Conservation (phyloP, 2,113 vertebrate genomes). For the Crotalus horridus region DNA sequence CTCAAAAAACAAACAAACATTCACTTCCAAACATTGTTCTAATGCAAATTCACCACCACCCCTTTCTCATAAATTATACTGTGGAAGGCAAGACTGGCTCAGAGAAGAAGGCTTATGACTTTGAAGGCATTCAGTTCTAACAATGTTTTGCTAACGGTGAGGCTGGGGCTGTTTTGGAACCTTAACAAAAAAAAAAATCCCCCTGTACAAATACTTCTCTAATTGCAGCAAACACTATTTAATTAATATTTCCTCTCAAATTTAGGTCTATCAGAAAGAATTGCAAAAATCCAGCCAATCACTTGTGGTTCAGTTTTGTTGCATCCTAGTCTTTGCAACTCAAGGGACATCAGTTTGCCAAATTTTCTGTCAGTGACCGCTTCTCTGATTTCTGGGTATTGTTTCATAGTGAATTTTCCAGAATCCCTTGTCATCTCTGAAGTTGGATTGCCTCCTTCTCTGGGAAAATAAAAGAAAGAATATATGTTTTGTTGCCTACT, state of each 20-base stretch:
- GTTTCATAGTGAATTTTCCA: background rate
- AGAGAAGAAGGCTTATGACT: background rate
- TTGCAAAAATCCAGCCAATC: background rate
- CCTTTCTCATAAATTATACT: background rate
- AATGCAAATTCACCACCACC: background rate
- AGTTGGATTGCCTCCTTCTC: background rate
- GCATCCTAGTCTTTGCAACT: background rate
- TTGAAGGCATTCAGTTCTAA: background rate
- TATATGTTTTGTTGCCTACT: background rate
- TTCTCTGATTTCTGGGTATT: background rate
- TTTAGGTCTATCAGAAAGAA: background rate
- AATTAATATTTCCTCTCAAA: background rate
- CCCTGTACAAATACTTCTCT: background rate
- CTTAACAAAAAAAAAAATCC: background rate
- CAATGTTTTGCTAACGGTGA: background rate
- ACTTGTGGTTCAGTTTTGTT: background rate
- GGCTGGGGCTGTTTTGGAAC: background rate
- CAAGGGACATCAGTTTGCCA: background rate
- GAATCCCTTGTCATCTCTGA: background rate
- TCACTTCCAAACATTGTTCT: background rate
- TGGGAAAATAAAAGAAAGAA: background rate
- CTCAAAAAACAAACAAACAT: background rate
- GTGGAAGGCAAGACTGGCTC: background rate
- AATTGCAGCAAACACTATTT: background rate
- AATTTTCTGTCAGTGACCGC: background rate